Base-by-base conservation (phyloP, 2,888 invertebrate species). In the Synanthedon formicaeformis region DNA sequence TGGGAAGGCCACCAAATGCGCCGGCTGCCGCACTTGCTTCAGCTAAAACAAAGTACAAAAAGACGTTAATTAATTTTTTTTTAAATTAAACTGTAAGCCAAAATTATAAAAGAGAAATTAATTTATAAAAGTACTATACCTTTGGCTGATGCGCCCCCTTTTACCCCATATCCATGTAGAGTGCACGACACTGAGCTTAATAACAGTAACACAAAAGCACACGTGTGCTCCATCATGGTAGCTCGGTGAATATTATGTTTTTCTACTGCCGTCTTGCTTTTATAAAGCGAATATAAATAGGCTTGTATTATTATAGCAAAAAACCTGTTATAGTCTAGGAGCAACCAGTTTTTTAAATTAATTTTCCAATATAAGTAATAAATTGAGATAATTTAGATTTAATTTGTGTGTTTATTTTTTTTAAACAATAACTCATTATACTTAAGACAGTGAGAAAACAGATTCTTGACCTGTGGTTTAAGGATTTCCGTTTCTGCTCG, bases 231-330 rank as follows among this genome's bases (percentile, higher is more conserved):
- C 86, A 83, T 84, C 74, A 70, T 74, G 56, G 63, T 69, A 85
- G 81, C 85, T 78, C 75, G 73, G 71, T 67, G 75, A 69, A 65
- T 69, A 78, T 74, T 81, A 76, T 85, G 80, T 71, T 75, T 71
- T 69, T 73, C 64, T 62, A 65, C 64, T 62, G 60, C 60, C 66
- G 67, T 64, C 71, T 14, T 67, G 77, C 75, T 76, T 81, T 86
- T 86, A 85, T 86, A 86, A 85, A 85, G 79, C 82, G 70, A 79
- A 75, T 80, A 78, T 71, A 83, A 83, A 84, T 83, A 82, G 72
- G 66, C 69, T 59, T 71, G 71, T 75, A 66, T 71, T 73, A 75
- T 34, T 34, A 70, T 66, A 69, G 71, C 73, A 79, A 83, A 81
- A 85, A 86, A 86, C 86, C 78, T 52, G 59, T 56, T 34, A 34